phyloP scores from a whole-genome alignment of 2,113 vertebrate species.

The Salvelinus sp. region DNA sequence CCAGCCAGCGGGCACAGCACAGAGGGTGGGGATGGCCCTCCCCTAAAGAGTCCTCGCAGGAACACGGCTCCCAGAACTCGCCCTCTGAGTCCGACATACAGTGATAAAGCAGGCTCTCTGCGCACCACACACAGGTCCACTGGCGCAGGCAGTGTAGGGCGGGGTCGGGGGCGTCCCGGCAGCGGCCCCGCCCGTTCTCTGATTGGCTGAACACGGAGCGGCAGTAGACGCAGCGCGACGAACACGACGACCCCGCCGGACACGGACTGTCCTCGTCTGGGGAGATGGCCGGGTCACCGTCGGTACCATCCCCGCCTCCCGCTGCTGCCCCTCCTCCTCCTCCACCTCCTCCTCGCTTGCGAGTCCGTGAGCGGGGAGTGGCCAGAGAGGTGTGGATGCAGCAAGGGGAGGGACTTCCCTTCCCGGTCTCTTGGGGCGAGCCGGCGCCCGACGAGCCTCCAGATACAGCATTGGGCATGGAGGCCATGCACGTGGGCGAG shows the following conservation, averaged over 20 bases:
- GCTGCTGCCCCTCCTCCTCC: constrained; percentile 41
- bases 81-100: constrained; percentile 95
- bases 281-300: constrained; percentile 50
- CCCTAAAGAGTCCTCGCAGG: constrained; percentile 84
- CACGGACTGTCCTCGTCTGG: constrained; percentile 79
- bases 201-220: constrained; percentile 85
- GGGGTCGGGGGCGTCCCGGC: constrained; percentile 88
- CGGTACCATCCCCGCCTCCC: constrained; percentile 12
- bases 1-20: constrained; percentile 88
- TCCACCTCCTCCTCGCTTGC: constrained; percentile 70
- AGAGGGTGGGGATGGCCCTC: constrained; percentile 77
- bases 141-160: constrained; percentile 84
- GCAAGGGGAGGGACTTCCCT: constrained; percentile 76
- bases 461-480: constrained; percentile 67
- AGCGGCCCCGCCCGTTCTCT: constrained; percentile 87
- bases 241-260: constrained; percentile 75
- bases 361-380: constrained; percentile 76
- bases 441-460: constrained; percentile 67
- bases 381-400: constrained; percentile 78
- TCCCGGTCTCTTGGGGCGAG: constrained; percentile 74
- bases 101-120: constrained; percentile 92
- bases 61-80: constrained; percentile 93
- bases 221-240: constrained; percentile 89
- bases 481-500: constrained; percentile 68
- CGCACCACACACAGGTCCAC: constrained; percentile 92